Evolutionary conservation across 2,797 vertebrate species (phyloP).

Genomic region (Xyrichtys novacula): DNA sequence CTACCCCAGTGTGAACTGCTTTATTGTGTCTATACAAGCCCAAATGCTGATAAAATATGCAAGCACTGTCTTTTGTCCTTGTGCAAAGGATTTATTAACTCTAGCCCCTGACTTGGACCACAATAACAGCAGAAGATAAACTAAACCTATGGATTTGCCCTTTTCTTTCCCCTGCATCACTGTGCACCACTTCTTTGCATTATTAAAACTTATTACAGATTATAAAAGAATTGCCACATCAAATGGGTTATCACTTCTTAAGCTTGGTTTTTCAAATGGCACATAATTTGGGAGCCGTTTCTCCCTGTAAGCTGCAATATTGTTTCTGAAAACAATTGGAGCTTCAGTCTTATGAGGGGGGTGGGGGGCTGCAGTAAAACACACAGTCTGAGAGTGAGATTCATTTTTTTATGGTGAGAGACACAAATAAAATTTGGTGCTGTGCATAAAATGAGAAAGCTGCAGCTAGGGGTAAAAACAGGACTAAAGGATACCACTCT

Average conservation of each 20-base stretch:
- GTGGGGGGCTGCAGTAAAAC: constrained; percentile 33
- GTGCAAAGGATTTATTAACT: constrained; percentile 56
- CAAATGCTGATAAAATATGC: constrained; percentile 51
- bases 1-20: constrained; percentile 36
- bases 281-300: constrained; percentile 11
- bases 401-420: constrained; percentile 13
- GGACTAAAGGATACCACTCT: too few species aligned
- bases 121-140: constrained; percentile 27
- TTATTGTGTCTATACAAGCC: constrained; percentile 40
- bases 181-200: constrained; percentile 23
- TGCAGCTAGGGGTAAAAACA: not conserved
- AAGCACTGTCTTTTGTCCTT: constrained; percentile 35
- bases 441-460: not conserved
- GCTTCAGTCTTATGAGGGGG: constrained; percentile 14
- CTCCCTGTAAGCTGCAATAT: constrained; percentile 5
- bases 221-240: constrained; percentile 49
- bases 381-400: constrained; percentile 4
- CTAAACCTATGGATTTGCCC: constrained; percentile 29
- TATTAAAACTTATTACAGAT: constrained; percentile 48
- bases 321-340: constrained; percentile 34
- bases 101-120: constrained; percentile 26
- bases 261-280: constrained; percentile 18
- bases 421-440: constrained; percentile 7
- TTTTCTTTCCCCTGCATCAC: constrained; percentile 19
- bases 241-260: constrained; percentile 46